These are phyloP conservation scores for Medauroidea extradentata DNA, from an alignment of 1,140 invertebrate genomes.

Conservation along the genomic window DNA sequence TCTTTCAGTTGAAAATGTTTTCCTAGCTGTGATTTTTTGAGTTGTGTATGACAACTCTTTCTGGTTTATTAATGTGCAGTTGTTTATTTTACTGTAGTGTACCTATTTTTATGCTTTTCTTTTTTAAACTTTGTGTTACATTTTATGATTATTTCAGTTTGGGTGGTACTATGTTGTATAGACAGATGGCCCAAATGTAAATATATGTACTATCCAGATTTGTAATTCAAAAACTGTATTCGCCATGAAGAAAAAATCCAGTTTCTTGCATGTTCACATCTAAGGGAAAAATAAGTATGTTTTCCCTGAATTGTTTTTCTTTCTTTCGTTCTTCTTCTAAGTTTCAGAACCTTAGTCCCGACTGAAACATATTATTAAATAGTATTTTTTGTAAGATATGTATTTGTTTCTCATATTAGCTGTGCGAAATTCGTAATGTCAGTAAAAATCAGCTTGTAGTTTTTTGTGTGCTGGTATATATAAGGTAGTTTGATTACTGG, in stretches of 20 bases:
- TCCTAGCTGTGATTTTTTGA: not conserved
- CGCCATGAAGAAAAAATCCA: not conserved
- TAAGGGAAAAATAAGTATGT: not conserved
- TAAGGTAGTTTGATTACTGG: constrained; percentile 6
- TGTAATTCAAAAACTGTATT: not conserved
- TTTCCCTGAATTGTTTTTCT: not conserved
- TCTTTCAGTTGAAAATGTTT: not conserved
- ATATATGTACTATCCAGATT: too few species aligned
- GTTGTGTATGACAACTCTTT: not conserved
- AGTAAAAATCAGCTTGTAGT: not conserved
- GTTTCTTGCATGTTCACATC: too few species aligned
- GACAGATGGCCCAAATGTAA: too few species aligned
- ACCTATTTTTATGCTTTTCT: not conserved
- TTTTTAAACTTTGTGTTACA: not conserved
- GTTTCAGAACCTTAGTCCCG: not conserved
- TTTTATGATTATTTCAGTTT: constrained; percentile 34
- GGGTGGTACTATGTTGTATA: constrained; percentile 32
- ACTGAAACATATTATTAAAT: not conserved
- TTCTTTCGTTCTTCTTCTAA: too few species aligned
- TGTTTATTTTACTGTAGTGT: too few species aligned
- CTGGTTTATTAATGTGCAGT: not conserved
- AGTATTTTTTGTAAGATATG: not conserved
- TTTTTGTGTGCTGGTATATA: constrained; percentile 17
- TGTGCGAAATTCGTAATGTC: not conserved
- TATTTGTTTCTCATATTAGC: not conserved